These are phyloP conservation scores for Spea hammondii DNA, from an alignment of 2,797 vertebrate species.

Conservation along the genomic window DNA sequence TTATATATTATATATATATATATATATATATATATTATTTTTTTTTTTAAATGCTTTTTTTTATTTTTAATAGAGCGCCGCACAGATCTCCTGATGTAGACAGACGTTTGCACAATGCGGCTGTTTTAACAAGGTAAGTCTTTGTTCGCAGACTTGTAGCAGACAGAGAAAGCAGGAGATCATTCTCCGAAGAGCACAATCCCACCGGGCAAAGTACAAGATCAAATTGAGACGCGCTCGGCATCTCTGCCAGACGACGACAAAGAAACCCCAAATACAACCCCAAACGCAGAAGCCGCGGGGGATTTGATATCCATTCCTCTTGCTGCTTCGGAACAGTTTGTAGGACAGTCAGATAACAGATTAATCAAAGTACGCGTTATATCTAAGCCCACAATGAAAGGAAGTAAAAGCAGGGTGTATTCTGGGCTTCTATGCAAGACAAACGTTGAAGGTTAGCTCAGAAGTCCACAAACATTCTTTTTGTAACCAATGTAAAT, in stretches of 20 bases:
- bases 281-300: background rate
- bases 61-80: slow-evolving; percentile 57
- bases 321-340: background rate
- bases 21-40: background rate
- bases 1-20: background rate
- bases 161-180: slow-evolving; percentile 58
- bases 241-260: background rate
- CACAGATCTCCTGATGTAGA: slow-evolving; percentile 55
- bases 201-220: slow-evolving; percentile 58
- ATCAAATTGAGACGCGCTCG: slow-evolving; percentile 56
- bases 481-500: background rate
- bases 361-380: background rate
- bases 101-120: slow-evolving; percentile 40
- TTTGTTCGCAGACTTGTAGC: slow-evolving; percentile 61
- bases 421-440: background rate
- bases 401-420: background rate
- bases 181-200: slow-evolving; percentile 59
- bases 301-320: background rate
- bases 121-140: slow-evolving; percentile 59
- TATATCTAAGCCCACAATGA: background rate
- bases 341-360: background rate
- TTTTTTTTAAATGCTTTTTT: slow-evolving; percentile 47
- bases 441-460: background rate
- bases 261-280: background rate
- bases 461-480: slow-evolving; percentile 8